Percentiles rank a stretch among this genome's conserved stretches.
Evolutionary conservation across 2,113 vertebrate species (phyloP).

Genomic region (Oncorhynchus mykiss): DNA sequence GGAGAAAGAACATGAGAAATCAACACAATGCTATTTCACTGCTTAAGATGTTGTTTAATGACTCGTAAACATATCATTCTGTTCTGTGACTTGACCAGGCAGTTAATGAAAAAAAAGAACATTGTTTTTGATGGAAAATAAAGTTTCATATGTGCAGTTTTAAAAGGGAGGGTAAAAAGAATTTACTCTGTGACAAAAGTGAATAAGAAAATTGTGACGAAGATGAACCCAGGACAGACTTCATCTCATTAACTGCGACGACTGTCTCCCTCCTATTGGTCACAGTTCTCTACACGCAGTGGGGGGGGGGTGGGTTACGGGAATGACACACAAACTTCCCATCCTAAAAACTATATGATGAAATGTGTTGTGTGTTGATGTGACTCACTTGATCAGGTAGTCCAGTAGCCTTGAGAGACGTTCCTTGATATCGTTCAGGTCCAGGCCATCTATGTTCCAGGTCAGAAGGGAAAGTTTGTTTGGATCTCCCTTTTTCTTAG

Average conservation of each 20-base stretch:
- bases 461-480: conserved; percentile 74
- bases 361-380: background rate
- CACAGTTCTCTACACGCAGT: background rate
- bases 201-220: background rate
- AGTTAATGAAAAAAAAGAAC: background rate
- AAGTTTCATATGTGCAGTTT: background rate
- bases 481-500: conserved; percentile 62
- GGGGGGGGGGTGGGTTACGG: background rate
- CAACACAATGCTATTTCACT: background rate
- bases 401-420: conserved; percentile 72
- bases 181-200: background rate
- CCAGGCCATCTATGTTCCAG: conserved; percentile 85
- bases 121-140: background rate
- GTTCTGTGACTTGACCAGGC: background rate
- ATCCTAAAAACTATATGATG: too few relatives aligned
- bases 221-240: background rate
- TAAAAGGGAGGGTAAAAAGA: background rate
- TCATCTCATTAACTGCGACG: background rate
- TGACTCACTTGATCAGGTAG: conserved; percentile 70
- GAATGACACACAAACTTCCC: background rate
- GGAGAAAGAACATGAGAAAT: background rate
- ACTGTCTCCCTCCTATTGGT: background rate
- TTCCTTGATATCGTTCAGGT: conserved; percentile 66
- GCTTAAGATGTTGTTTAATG: background rate
- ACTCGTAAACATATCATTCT: background rate